Evolutionary conservation across 1,140 invertebrate species (phyloP), one percentile per base, ranked within the genome.

Genomic region (Thaumetopoea pityocampa): DNA sequence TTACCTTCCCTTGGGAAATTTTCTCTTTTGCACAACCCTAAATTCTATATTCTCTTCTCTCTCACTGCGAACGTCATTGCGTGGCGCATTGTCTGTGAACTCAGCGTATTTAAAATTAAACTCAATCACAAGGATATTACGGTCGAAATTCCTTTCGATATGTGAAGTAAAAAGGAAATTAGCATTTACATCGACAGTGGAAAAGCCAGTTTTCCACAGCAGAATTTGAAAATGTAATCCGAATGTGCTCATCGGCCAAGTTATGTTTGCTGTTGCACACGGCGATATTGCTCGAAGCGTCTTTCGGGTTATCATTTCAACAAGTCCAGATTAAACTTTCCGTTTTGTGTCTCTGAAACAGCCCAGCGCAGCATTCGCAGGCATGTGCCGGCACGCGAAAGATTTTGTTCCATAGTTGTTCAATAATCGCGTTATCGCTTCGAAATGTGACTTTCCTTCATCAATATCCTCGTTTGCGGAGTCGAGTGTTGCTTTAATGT

Each of bases 121-220:
- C 38, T 34, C 32, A 50, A 57, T 33, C 6, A 18, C 12, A 40
- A 19, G 33, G 0, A 4, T 3, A 10, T 24, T 65, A 69, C 53
- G 64, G 54, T 65, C 40, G 48, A 47, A 53, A 59, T 63, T 67
- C 14, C 36, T 35, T 47, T 45, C 41, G 16, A 22, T n/a, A 8
- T 29, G 2, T 17, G 18, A 7, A 2, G 63, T 66, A 45, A 69
- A 77, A 79, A 74, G 76, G 76, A 83, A 83, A 83, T 80, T 83
- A 76, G 76, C 70, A 79, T 83, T 80, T 79, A 83, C 71, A 70
- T 58, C 65, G 67, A 60, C 59, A 73, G 72, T 70, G 65, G 79
- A 79, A 83, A 83, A 83, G 76, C 72, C 51, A 74, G 73, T 83
- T 79, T 83, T 77, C 76, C 71, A 50, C 73, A 59, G 71, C 76